These are phyloP conservation scores for Eulithis testata DNA, from an alignment of 2,888 invertebrate genomes.

Conservation along the genomic window DNA sequence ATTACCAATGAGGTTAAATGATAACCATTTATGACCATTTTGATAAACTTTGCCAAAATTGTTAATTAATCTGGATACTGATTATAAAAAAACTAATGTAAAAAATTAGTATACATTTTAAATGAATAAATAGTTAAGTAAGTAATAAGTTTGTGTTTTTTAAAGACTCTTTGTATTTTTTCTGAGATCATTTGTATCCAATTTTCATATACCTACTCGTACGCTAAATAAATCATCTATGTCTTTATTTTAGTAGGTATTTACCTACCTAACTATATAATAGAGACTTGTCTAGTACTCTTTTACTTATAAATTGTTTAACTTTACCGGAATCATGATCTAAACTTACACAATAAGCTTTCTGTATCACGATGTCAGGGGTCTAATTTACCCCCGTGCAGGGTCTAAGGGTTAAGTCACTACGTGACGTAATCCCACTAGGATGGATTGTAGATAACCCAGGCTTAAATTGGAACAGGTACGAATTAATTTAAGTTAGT, in stretches of 20 bases:
- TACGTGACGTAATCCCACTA: constrained; percentile 37
- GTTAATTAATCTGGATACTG: too few relatives aligned
- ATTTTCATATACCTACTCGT: too few relatives aligned
- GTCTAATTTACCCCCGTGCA: constrained; percentile 26
- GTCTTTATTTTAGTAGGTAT: too few relatives aligned
- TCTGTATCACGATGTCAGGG: constrained; percentile 27
- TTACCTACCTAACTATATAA: too few relatives aligned
- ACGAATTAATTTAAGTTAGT: constrained; percentile 31
- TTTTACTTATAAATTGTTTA: not conserved
- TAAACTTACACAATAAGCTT: constrained; percentile 11
- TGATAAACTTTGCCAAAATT: not conserved
- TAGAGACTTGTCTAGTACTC: too few relatives aligned
- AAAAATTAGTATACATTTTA: too few relatives aligned
- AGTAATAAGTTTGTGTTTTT: too few relatives aligned
- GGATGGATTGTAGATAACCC: constrained; percentile 33
- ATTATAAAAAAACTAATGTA: too few relatives aligned
- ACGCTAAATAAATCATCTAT: too few relatives aligned
- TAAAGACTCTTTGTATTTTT: too few relatives aligned
- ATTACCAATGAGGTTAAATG: constrained; percentile 9
- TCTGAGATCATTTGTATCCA: too few relatives aligned
- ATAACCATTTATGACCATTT: not conserved
- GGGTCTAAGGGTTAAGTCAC: constrained; percentile 31
- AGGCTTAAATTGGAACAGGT: constrained; percentile 35
- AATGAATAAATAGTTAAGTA: too few relatives aligned
- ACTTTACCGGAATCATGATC: not conserved